A percentile compares a stretch with the other conserved stretches of the same genome.
phyloP scores from a whole-genome alignment of 2,113 vertebrate genomes.

The Ctenodactylus gundi region DNA sequence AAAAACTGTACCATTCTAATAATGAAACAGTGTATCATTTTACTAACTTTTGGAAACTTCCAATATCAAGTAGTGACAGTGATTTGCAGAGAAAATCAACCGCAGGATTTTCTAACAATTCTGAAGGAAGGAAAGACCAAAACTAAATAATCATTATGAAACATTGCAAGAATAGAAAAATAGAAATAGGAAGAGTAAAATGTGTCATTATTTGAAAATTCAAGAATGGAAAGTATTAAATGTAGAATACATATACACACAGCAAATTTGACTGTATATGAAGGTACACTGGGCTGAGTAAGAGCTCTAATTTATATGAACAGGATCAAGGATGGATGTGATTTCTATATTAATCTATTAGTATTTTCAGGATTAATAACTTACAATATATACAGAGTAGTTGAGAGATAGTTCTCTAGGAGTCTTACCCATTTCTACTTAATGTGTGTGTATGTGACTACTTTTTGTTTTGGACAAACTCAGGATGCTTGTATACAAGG shows the following conservation, averaged over 20 bases:
- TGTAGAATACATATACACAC: neutral
- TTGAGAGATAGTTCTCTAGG: neutral
- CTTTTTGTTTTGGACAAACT: neutral
- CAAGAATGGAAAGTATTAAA: neutral
- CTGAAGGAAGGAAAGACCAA: neutral
- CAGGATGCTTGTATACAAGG: neutral
- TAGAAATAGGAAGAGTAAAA: neutral
- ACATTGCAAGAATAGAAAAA: neutral
- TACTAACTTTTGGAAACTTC: neutral
- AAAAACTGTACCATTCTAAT: neutral
- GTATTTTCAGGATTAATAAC: neutral
- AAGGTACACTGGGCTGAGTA: neutral
- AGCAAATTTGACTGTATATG: neutral
- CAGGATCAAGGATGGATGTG: neutral
- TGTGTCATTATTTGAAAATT: neutral
- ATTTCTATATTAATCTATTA: neutral
- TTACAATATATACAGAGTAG: neutral
- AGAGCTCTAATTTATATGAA: neutral
- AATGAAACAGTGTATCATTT: slow-evolving; percentile 15
- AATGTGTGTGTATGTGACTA: neutral
- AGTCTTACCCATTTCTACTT: neutral
- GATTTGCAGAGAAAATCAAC: neutral
- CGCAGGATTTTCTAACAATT: slow-evolving; percentile 8
- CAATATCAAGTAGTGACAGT: neutral
- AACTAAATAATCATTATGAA: slow-evolving; percentile 1